Evolutionary conservation across 2,888 invertebrate species (phyloP).

Genomic region (Eucriotettix oculatus): DNA sequence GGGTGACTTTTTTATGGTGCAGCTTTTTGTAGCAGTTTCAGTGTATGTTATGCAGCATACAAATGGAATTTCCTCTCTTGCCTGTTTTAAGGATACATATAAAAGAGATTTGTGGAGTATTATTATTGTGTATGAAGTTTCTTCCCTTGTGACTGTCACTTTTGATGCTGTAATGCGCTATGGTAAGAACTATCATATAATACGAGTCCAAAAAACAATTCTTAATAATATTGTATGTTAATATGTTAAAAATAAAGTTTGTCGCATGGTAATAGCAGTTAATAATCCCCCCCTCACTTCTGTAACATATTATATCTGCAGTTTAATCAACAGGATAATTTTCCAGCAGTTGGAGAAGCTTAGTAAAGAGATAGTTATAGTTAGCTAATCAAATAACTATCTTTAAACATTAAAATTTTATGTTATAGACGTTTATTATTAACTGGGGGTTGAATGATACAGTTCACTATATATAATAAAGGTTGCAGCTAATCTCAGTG

Average conservation of each 20-base stretch:
- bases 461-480: no score
- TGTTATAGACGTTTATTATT: no score
- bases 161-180: conserved; percentile 22
- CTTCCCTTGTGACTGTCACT: conserved; percentile 24
- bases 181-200: conserved; percentile 16
- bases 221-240: no score
- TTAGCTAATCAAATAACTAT: no score
- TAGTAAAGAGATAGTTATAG: no score
- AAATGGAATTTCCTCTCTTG: conserved; percentile 18
- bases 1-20: conserved; percentile 30
- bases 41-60: conserved; percentile 27
- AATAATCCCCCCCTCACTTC: not conserved
- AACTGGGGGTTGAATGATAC: no score
- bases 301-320: no score
- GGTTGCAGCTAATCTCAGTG: no score
- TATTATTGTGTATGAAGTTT: conserved; percentile 29
- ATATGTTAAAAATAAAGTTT: no score
- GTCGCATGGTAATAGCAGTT: not conserved
- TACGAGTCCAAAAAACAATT: not conserved
- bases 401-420: no score
- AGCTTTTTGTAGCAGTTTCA: conserved; percentile 30
- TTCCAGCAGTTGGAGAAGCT: no score
- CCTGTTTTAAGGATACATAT: conserved; percentile 25
- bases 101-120: conserved; percentile 33
- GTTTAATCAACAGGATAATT: no score